phyloP scores from a whole-genome alignment of 2,888 invertebrate genomes.

The Epinotia bilunana region DNA sequence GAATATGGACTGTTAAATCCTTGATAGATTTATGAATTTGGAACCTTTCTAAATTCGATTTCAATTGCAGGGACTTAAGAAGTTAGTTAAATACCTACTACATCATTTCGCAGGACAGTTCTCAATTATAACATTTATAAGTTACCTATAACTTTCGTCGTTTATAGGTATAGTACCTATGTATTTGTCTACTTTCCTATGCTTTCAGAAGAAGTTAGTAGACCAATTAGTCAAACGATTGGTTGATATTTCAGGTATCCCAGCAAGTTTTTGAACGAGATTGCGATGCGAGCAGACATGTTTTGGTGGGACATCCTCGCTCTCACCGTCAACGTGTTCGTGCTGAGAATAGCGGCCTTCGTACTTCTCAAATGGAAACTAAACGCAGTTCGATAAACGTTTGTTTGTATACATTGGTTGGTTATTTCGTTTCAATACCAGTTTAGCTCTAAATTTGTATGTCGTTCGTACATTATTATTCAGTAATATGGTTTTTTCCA shows the following conservation, averaged over 20 bases:
- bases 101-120: no score
- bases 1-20: no score
- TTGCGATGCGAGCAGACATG: constrained; percentile 91
- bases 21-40: no score
- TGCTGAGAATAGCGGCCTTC: constrained; percentile 87
- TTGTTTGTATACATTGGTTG: background rate
- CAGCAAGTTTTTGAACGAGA: constrained; percentile 90
- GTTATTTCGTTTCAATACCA: background rate
- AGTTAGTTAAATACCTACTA: no score
- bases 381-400: constrained; percentile 85
- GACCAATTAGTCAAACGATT: no score
- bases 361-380: constrained; percentile 91
- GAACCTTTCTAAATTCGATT: no score
- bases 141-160: no score
- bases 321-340: constrained; percentile 87
- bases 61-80: no score
- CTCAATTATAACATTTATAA: no score
- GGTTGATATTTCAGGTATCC: constrained; percentile 85
- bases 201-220: no score
- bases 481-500: background rate
- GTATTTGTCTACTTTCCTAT: no score
- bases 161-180: no score
- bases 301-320: constrained; percentile 93
- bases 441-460: constrained; percentile 3
- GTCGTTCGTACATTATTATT: background rate